Base-by-base conservation (phyloP, 35 echinoderm and acorn worm species). In the Apostichopus japonicus region DNA sequence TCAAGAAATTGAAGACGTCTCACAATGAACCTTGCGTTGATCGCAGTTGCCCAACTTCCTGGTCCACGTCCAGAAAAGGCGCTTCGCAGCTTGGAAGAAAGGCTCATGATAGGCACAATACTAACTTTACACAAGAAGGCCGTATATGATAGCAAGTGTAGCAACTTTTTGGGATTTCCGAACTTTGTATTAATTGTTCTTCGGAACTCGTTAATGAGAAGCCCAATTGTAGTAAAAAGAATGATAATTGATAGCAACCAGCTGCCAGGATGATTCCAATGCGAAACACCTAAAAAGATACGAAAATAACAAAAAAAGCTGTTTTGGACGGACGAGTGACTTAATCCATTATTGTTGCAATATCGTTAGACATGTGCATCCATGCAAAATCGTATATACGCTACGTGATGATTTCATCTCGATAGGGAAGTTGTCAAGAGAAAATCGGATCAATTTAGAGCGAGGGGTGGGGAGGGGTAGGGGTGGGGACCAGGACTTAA, bases 1-100 rank as follows among this genome's bases (percentile, higher is more conserved):
- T 57, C 53, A 24, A 84, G 54, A 57, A 57, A 84, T 54, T 84
- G 81, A 8, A 84, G 81, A 19, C 81, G 81, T 58, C 23, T 53
- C 21, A 84, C 57, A 13, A 84, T 84, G 53, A 84, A 84, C 54
- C 81, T 84, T 55, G 57, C 81, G 53, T 84, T 84, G 17, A 84
- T 57, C 10, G 81, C 54, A 6, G 81, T 84, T 84, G 81, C 81
- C 81, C 81, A 84, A 10, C 21, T 58, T 0, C 81, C 81, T 21
- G 81, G 81, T n/a, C 81, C 81, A 57, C 81, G 27, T 16, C 81
- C 81, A n/a, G 3, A 55, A 8, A 84, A 54, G 21, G 81, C 27
- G 54, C 81, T 84, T 17, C 80, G 52, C 23, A 84, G 6, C 56
- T 84, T 84, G 0, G 80, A 84, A 19, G 53, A 84, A 14, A 84